Conservation (phyloP, 2,113 vertebrate species). For the Centropristis striata region DNA sequence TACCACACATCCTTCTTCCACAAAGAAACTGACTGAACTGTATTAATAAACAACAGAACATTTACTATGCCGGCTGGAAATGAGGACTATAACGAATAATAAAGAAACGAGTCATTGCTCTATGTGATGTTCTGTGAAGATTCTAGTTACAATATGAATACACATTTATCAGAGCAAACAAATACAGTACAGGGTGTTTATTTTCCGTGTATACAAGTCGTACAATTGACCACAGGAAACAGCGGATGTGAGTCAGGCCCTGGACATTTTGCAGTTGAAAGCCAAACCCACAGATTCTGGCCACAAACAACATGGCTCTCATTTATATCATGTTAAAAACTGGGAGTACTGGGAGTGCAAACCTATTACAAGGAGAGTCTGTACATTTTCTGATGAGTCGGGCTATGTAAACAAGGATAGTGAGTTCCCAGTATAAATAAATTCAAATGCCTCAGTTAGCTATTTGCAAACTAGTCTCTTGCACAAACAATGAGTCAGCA, state of each 20-base stretch:
- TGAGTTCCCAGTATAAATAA: neutral
- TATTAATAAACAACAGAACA: too few species aligned
- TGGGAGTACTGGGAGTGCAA: too few species aligned
- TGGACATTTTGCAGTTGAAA: neutral
- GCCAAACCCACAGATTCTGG: neutral
- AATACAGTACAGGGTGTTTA: too few species aligned
- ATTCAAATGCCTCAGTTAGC: constrained; percentile 5
- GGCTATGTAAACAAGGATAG: neutral
- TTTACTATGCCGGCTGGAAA: too few species aligned
- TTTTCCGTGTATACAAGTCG: neutral
- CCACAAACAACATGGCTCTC: neutral
- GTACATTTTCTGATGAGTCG: neutral
- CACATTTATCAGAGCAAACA: too few species aligned
- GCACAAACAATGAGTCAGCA: neutral
- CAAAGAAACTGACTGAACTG: too few species aligned
- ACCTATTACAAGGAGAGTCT: neutral
- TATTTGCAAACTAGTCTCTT: neutral
- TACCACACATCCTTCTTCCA: too few species aligned
- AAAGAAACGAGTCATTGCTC: too few species aligned
- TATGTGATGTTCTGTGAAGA: too few species aligned
- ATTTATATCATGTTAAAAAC: neutral
- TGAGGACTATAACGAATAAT: too few species aligned
- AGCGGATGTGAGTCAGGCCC: neutral
- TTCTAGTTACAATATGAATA: too few species aligned
- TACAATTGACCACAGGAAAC: neutral